Base-by-base conservation (phyloP, 2,888 invertebrate species). In the Phaonia tiefii region DNA sequence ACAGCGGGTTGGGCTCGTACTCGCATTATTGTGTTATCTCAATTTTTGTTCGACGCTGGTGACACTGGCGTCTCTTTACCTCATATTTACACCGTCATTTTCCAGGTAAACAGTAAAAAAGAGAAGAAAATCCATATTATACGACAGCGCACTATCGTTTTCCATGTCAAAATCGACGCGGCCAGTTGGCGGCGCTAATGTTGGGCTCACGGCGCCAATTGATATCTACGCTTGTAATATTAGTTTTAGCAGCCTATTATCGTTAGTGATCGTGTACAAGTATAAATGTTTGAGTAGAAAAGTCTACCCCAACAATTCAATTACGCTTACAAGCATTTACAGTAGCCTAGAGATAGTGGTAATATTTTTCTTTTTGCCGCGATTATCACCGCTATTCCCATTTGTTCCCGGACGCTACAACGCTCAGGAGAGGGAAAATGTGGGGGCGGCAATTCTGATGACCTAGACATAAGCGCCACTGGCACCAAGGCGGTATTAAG, bases 141-240 rank as follows among this genome's bases (percentile, higher is more conserved):
- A 42, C 63, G 26, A 58, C n/a, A 20, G 22, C n/a, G 71, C 71
- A 42, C 78, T 82, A 80, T 77, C 79, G 71, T 71, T 31, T 69
- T 77, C n/a, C 85, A 86, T 88, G 88, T 88, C 89, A 88, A 86
- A 88, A 86, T 85, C 84, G 88, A 85, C 89, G 88, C 89, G 89
- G 89, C 88, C 87, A 83, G 85, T 86, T 88, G 88, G 88, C 89
- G 89, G 88, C 89, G 86, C 83, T 84, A 84, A 80, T 81, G 85
- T 83, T 85, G 85, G 85, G 85, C 84, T 83, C 82, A 84, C 85
- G 88, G 88, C 88, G 88, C 88, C 88, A 89, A 72, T 60, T 78
- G 85, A 85, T 89, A 89, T 89, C 88, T 85, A 84, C 86, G 75
- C 85, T 85, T 86, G 86, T 88, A 85, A 85, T 88, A 86, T 88